Base-by-base conservation (phyloP, 2,797 vertebrate genomes). In the Channa striata region DNA sequence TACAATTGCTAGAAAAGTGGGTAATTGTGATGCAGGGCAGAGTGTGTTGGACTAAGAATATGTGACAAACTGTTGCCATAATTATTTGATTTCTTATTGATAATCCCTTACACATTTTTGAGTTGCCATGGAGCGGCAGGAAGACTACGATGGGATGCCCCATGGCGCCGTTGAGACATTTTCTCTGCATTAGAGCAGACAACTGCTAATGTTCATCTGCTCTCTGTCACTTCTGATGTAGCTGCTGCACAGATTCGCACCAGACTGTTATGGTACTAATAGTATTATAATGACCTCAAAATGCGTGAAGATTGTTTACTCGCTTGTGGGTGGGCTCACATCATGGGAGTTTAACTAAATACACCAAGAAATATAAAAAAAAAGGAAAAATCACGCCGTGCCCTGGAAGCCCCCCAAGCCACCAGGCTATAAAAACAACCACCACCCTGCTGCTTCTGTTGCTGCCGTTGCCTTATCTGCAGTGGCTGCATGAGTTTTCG, bases 161-260 rank as follows among this genome's bases (percentile, higher is more conserved):
- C 53, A 25, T 21, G 43, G 40, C 60, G 14, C 39, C 52, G 53
- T 65, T 70, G 74, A 83, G 67, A 65, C 30, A 70, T 72, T 49
- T 39, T 62, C 39, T 51, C 63, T 57, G 68, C 78, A 83, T 78
- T 65, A 65, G 48, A 82, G 68, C 58, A 71, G 82, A 82, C 78
- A 70, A 74, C 72, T 42, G 67, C 80, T 90, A 85, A 82, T 82
- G 87, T 85, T 88, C 77, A 81, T 79, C 82, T 89, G 82, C 69
- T 88, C 67, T 72, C 65, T 74, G 78, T 85, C 78, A 81, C 59
- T 67, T 85, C 70, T 83, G 70, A 88, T 87, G 84, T 61, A 70
- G 63, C 75, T 85, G 81, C 82, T 74, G 79, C 78, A 67, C 36
- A 68, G 34, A 44, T 59, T 77, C 72, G 49, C 58, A 68, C 75